Base-by-base conservation (phyloP, 2,888 invertebrate species). In the Coecobrya sp. region DNA sequence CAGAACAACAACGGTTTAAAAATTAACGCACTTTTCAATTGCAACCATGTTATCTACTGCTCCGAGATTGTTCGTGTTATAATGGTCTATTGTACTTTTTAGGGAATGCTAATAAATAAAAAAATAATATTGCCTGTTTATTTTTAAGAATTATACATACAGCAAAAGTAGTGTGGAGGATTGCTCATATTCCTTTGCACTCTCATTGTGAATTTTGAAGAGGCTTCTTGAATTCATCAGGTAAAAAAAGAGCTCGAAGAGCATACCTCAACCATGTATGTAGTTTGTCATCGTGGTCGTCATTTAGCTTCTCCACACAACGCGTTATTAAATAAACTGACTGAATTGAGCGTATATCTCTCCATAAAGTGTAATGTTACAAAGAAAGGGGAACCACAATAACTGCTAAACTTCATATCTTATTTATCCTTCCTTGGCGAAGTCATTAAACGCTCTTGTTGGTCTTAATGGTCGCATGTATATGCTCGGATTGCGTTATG, bases 21-120 rank as follows among this genome's bases (percentile, higher is more conserved):
- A 81, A 59, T 81, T 81, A 81, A 81, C 81, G 81, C 81, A 81
- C 81, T 59, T 81, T 81, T 30, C 81, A 36, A 59, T 79, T 81
- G n/a, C 27, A 55, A 19, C 30, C 27, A 59, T 55, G 30, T 59
- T 45, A 36, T 30, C 59, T 13, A 25, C 52, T 81, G 19, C 30
- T 59, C 30, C 30, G 55, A n/a, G 81, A 81, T 81, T 81, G 30
- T 81, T 81, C 30, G 52, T 27, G 16, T 27, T 79, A 27, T 79
- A 25, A 59, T 81, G 36, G 36, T 27, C 81, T 59, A 55, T 81
- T 81, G 59, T 81, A 81, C 81, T 81, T 81, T 81, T 81, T 81
- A 81, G 55, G 81, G 59, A 59, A 81, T 81, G 81, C 19, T 30
- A 81, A 81, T 81, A 81, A 81, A 81, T 36, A 36, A 36, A 4